These are phyloP conservation scores for Trematocara variabile DNA, from an alignment of 2,113 vertebrate species.

Conservation along the genomic window DNA sequence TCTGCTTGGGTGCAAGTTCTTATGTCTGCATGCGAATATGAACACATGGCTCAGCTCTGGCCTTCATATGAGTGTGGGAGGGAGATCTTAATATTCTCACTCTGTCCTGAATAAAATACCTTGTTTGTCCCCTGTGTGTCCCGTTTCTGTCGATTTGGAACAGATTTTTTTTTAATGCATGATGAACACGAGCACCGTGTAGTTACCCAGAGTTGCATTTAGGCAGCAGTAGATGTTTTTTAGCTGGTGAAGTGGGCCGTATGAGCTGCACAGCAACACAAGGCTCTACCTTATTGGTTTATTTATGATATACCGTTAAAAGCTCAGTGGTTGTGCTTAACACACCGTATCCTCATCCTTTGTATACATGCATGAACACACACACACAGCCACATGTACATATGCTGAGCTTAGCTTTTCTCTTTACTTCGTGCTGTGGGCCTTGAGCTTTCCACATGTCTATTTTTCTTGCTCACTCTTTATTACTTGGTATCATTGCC, in stretches of 20 bases:
- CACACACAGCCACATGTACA: not conserved
- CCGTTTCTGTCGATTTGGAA: not conserved
- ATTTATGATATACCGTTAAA: slow-evolving; percentile 40
- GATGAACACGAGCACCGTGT: not conserved
- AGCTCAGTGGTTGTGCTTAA: slow-evolving; percentile 4
- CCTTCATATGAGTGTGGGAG: not conserved
- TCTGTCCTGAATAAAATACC: not conserved
- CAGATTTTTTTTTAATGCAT: not conserved
- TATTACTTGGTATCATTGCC: not conserved
- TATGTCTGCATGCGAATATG: not conserved
- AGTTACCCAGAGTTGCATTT: not conserved
- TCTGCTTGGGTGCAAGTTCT: not conserved
- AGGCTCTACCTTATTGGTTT: not conserved
- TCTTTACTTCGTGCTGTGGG: not conserved
- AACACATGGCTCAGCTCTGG: not conserved
- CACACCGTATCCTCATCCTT: not conserved
- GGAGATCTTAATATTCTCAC: not conserved
- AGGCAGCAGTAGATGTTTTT: not conserved
- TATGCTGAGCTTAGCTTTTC: not conserved
- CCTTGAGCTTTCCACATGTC: not conserved
- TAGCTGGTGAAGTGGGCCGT: not conserved
- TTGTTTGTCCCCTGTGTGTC: not conserved
- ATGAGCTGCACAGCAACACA: slow-evolving; percentile 25
- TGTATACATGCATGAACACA: not conserved
- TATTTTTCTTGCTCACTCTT: not conserved